Evolutionary conservation across 1,140 invertebrate genomes (phyloP), one percentile per base, ranked within the genome.

Genomic region (Aphaenogaster rudis): DNA sequence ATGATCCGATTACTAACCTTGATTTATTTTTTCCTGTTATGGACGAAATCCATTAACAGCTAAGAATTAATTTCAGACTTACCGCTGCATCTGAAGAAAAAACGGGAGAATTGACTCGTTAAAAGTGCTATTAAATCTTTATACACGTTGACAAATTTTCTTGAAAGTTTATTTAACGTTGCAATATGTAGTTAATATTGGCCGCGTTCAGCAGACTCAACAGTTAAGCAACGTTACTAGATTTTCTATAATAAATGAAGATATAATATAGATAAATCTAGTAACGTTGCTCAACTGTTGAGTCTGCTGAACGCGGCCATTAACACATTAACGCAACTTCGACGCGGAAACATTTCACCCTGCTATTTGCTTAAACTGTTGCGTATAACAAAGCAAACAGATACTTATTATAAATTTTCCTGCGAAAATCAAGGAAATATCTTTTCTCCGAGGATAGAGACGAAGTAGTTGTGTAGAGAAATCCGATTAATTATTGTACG

Each of bases 401-500:
- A 59, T 57, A 7, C 6, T 64, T 48, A 71, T 57, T 71, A 36
- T 45, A 59, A 82, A 59, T 59, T 45, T 81, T 48, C 3, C 42
- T 45, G 42, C 39, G 36, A 80, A 61, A 48, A 74, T 48, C 28
- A 28, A 36, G 39, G 3, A 45, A 33, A 57, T 39, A 48, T 72
- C 28, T 48, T 61, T 50, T 48, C 21, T 61, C 54, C 17, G 33
- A 74, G 42, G 50, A 61, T 74, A 84, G 57, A 84, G 28, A 11
- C 21, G n/a, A 39, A 63, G 54, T 61, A 42, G 42, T n/a, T 57
- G 71, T 84, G 52, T 54, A 48, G 80, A 61, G 67, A 84, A 84
- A 84, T 84, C 54, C 80, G 80, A 84, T 74, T 84, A 84, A 84
- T 84, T 84, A 74, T 74, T 74, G 69, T 84, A 69, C 42, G 78